These are phyloP conservation scores for Tubulanus polymorphus DNA, from an alignment of 2,888 invertebrate genomes.

Conservation along the genomic window DNA sequence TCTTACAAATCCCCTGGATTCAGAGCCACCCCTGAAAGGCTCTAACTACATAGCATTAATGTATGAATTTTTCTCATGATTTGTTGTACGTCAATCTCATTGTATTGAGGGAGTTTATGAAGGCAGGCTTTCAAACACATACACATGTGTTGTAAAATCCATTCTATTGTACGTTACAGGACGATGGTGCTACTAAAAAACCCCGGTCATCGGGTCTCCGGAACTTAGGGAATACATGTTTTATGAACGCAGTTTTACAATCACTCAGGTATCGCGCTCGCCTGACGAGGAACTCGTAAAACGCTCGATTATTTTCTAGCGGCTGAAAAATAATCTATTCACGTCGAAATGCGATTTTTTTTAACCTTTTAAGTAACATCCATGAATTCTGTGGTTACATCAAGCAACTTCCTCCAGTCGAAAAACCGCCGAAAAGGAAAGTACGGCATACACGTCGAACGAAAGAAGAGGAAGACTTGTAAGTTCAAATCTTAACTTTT, in stretches of 20 bases:
- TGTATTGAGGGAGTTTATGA: no score
- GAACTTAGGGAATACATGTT: conserved; percentile 80
- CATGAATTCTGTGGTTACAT: conserved; percentile 79
- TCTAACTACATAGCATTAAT: no score
- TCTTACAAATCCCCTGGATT: no score
- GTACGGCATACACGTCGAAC: conserved; percentile 28
- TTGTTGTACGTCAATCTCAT: no score
- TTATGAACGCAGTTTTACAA: conserved; percentile 81
- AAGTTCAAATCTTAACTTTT: conserved; percentile 22
- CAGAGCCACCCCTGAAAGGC: no score
- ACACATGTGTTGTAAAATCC: not conserved
- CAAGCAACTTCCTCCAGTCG: conserved; percentile 71
- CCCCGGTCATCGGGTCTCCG: conserved; percentile 61
- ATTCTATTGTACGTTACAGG: conserved; percentile 19
- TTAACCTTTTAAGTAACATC: conserved; percentile 64
- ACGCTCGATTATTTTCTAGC: conserved; percentile 5
- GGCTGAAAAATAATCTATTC: conserved; percentile 4
- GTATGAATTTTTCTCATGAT: no score
- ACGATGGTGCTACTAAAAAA: conserved; percentile 23
- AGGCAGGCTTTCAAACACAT: no score
- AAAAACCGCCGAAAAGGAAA: conserved; percentile 53
- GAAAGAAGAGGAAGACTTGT: conserved; percentile 48
- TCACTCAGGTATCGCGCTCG: conserved; percentile 60
- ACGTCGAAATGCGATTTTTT: no score
- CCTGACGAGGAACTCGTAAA: conserved; percentile 8